Conservation (phyloP, 2,888 invertebrate genomes). For the Leistus spinibarbis region DNA sequence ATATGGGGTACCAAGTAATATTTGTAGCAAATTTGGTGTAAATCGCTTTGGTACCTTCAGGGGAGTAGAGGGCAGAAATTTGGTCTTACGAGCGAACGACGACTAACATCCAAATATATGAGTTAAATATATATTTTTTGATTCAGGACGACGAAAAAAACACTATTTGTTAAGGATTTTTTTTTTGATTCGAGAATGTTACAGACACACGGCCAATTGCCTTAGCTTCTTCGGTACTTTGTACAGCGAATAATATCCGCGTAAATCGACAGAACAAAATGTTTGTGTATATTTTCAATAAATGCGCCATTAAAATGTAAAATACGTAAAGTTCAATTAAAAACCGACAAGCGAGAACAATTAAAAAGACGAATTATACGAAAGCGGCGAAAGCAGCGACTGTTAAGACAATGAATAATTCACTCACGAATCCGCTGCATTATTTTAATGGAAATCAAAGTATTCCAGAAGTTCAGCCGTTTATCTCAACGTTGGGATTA, state of each 20-base stretch:
- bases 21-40: no score
- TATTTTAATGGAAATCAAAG: slow-evolving; percentile 22
- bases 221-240: slow-evolving; percentile 2
- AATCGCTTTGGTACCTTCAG: no score
- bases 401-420: slow-evolving; percentile 30
- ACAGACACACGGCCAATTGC: no score
- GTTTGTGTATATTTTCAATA: slow-evolving; percentile 15
- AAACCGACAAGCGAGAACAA: slow-evolving; percentile 25
- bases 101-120: no score
- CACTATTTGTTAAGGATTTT: no score
- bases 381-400: background rate
- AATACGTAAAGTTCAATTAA: slow-evolving; percentile 28
- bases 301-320: slow-evolving; percentile 31
- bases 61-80: no score
- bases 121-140: no score
- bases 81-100: no score
- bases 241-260: slow-evolving; percentile 13
- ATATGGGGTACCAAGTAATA: no score
- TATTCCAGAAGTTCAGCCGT: slow-evolving; percentile 11
- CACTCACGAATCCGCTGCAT: slow-evolving; percentile 23
- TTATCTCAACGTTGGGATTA: slow-evolving; percentile 14
- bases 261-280: no score
- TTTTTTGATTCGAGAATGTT: no score
- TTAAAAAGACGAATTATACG: slow-evolving; percentile 36
- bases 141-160: no score